phyloP scores from a whole-genome alignment of 1,140 invertebrate genomes.

The Tetramorium alpestre region DNA sequence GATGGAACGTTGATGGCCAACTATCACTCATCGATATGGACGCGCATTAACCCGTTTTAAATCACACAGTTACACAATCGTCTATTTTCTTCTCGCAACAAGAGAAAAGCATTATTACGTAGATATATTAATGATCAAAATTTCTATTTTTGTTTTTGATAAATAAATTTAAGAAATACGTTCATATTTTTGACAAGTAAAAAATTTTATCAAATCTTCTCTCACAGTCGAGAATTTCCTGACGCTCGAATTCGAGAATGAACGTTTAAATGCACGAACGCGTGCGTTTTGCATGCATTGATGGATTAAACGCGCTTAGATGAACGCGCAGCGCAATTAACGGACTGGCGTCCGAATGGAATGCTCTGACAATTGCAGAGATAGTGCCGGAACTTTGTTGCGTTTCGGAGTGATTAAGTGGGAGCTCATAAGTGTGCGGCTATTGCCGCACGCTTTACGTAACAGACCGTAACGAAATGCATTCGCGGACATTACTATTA shows the following conservation, averaged over 20 bases:
- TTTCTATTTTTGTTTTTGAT: background rate
- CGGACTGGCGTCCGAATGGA: background rate
- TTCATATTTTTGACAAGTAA: background rate
- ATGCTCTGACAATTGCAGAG: background rate
- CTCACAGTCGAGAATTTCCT: background rate
- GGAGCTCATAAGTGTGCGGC: background rate
- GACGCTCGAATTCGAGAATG: background rate
- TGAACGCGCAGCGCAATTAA: background rate
- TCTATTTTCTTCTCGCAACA: background rate
- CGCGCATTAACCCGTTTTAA: conserved; percentile 18
- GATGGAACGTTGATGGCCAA: background rate
- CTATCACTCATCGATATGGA: conserved; percentile 18
- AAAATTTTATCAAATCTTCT: background rate
- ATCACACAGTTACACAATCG: background rate
- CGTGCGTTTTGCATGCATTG: background rate
- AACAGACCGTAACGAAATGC: background rate
- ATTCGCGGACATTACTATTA: conserved; percentile 4
- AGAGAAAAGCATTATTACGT: background rate
- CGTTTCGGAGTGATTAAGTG: conserved; percentile 19
- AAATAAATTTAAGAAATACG: background rate
- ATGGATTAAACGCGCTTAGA: conserved; percentile 1
- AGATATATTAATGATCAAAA: background rate
- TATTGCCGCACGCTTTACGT: background rate
- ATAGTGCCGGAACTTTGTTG: conserved; percentile 10
- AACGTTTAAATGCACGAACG: background rate